phyloP scores from a whole-genome alignment of 1,140 invertebrate genomes.

The Papilio polyxenes region DNA sequence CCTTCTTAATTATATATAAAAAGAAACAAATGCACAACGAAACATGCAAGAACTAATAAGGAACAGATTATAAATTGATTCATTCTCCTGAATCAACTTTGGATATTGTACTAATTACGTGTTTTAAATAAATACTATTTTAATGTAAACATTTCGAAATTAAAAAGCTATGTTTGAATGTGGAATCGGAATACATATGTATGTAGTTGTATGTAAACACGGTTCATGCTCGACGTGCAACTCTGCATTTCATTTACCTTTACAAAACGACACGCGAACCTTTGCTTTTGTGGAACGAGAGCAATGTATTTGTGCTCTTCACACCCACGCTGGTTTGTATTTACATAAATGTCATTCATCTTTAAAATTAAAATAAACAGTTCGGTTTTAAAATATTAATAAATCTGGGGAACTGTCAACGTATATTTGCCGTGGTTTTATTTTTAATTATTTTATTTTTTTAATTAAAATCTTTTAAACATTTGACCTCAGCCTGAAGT shows the following conservation, averaged over 20 bases:
- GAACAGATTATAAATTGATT: background rate
- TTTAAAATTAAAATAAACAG: background rate
- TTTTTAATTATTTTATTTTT: background rate
- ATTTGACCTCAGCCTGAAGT: too few relatives aligned
- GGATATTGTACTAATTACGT: too few relatives aligned
- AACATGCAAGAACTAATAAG: background rate
- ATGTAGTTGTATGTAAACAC: constrained; percentile 30
- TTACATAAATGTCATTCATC: background rate
- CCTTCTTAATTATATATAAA: too few relatives aligned
- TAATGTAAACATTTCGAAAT: constrained; percentile 30
- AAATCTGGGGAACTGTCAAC: background rate
- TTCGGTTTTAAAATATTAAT: constrained; percentile 8
- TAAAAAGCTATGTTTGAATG: constrained; percentile 29
- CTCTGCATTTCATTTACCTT: constrained; percentile 38
- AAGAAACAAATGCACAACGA: too few relatives aligned
- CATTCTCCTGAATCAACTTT: too few relatives aligned
- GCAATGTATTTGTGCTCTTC: background rate
- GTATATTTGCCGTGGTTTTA: background rate
- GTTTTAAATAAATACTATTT: background rate
- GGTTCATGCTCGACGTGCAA: constrained; percentile 24
- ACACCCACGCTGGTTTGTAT: background rate
- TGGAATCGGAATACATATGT: constrained; percentile 23
- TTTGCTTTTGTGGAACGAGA: constrained; percentile 26
- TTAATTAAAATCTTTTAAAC: background rate
- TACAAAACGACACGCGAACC: constrained; percentile 29